Conservation (phyloP, 2,888 invertebrate species). For the Cynaeus angustus region DNA sequence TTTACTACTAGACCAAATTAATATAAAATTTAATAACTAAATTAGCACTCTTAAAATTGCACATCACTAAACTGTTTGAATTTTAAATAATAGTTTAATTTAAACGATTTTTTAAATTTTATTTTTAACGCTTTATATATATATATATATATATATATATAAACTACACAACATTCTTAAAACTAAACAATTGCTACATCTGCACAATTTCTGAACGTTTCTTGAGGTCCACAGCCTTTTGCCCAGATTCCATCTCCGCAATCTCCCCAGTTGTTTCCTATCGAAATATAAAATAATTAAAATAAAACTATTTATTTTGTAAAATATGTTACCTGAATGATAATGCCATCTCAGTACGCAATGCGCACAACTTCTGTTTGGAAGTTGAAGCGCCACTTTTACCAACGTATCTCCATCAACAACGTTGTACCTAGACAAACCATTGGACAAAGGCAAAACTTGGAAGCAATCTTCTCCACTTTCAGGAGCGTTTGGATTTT, state of each 20-base stretch:
- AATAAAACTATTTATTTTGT: neutral
- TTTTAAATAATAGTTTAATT: too few relatives aligned
- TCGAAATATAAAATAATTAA: neutral
- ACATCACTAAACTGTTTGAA: too few relatives aligned
- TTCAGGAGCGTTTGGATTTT: constrained; percentile 68
- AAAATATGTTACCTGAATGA: constrained; percentile 23
- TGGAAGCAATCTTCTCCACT: constrained; percentile 73
- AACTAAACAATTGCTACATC: constrained; percentile 61
- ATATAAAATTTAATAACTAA: too few relatives aligned
- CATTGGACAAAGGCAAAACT: constrained; percentile 59
- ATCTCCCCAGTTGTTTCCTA: constrained; percentile 65
- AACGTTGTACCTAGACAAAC: constrained; percentile 61
- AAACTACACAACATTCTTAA: constrained; percentile 7
- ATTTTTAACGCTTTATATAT: too few relatives aligned
- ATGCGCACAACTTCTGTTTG: constrained; percentile 68
- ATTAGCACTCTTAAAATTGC: too few relatives aligned
- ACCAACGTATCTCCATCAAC: constrained; percentile 57
- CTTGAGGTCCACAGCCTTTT: constrained; percentile 67
- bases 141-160: too few relatives aligned
- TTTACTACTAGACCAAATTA: too few relatives aligned
- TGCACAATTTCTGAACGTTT: constrained; percentile 66
- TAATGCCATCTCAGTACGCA: constrained; percentile 72
- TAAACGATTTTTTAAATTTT: too few relatives aligned
- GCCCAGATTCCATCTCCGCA: constrained; percentile 62
- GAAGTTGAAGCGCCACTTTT: constrained; percentile 62